Evolutionary conservation across 2,797 vertebrate genomes (phyloP).

Genomic region (Taeniopygia guttata): DNA sequence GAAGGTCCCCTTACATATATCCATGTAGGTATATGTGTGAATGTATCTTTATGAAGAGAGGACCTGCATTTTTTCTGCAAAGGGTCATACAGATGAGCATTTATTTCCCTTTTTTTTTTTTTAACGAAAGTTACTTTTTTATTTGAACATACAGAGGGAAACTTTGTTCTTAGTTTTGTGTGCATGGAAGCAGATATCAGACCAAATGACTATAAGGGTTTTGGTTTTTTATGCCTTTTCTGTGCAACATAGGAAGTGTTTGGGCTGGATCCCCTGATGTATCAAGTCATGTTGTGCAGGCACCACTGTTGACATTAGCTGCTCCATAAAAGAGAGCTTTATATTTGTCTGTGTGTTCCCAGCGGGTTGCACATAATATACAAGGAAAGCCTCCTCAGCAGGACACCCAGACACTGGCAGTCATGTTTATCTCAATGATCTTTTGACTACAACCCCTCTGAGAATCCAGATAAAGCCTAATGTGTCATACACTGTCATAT

Average conservation of each 20-base stretch:
- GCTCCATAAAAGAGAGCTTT: neutral
- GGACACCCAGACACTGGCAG: neutral
- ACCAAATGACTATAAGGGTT: no score
- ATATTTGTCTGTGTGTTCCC: neutral
- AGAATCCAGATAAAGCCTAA: neutral
- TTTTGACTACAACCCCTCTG: neutral
- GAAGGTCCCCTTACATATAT: neutral
- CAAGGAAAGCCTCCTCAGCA: neutral
- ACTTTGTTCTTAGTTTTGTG: neutral
- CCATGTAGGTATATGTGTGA: neutral
- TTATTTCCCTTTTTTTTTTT: neutral
- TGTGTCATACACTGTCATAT: rapidly evolving
- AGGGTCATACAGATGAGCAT: neutral
- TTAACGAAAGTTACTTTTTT: neutral
- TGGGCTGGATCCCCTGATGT: neutral
- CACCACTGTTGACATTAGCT: neutral
- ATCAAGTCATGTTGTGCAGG: neutral
- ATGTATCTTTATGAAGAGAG: neutral
- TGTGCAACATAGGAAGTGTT: neutral
- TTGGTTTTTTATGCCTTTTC: neutral
- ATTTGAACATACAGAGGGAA: neutral
- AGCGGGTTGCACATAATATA: neutral
- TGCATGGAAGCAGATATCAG: neutral
- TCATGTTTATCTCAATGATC: rapidly evolving
- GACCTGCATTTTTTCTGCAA: neutral